Base-by-base conservation (phyloP, 2,113 vertebrate genomes). In the Boulengerochromis microlepis region DNA sequence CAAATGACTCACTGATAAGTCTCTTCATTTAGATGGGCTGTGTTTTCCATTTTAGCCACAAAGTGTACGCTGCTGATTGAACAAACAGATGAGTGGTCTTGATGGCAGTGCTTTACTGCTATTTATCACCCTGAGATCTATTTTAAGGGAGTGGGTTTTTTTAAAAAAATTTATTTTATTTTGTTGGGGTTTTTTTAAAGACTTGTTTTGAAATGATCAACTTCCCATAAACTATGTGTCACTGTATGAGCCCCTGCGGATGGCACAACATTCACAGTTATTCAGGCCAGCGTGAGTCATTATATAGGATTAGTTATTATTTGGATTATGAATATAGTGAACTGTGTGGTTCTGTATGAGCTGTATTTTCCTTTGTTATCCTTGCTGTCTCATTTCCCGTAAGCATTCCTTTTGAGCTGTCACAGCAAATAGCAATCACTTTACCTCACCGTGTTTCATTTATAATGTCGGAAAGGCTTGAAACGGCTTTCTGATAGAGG, bases 321-420 rank as follows among this genome's bases (percentile, higher is more conserved):
- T 56, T 45, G 35, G 13, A 85, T 92, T 86, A 22, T 90, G 69
- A 80, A 82, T 87, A 81, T 22, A 7, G 26, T 54, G n/a, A 15
- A 64, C 29, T 84, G 64, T 80, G 35, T 59, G 57, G 29, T 45
- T 53, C 22, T 26, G 2, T 12, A 78, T 94, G 94, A 94, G 86
- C 69, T 88, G 87, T 91, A 93, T 19, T 95, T 95, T 95, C 95
- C 94, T 92, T 87, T 86, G 89, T 90, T 83, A 61, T 89, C 61
- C 80, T 94, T 93, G 91, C 92, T 91, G 92, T 93, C 87, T 92
- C 76, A 26, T 90, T 95, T 96, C 94, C 93, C 89, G 54, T 78
- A 38, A 81, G 24, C 87, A 89, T 91, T 93, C 86, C 74, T 92
- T 57, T 91, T 92, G 78, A 19, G 26, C 71, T 80, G 80, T 89